phyloP scores from a whole-genome alignment of 2,888 invertebrate genomes.

The Caenorhabditis sp. region DNA sequence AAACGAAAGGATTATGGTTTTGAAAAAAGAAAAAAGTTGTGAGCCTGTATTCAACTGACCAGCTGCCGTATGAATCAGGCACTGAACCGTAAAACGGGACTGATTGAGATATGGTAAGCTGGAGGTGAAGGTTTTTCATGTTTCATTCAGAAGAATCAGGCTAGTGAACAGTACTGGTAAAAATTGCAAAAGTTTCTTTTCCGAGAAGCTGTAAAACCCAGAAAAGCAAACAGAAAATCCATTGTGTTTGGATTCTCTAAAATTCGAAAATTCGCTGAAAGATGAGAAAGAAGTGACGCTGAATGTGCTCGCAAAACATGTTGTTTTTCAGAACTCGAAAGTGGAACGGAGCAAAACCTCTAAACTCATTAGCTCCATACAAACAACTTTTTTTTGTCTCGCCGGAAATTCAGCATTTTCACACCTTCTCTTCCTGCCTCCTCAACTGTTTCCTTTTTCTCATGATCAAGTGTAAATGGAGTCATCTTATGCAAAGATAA shows the following conservation, averaged over 20 bases:
- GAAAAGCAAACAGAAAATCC: background rate
- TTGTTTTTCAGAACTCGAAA: slow-evolving; percentile 20
- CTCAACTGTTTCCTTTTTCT: slow-evolving; percentile 41
- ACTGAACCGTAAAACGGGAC: slow-evolving; percentile 1
- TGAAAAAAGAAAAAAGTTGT: slow-evolving; percentile 10
- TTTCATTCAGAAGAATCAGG: too few relatives aligned
- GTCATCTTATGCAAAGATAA: slow-evolving; percentile 31
- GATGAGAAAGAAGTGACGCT: slow-evolving; percentile 4
- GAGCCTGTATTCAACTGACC: background rate
- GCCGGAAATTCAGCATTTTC: slow-evolving; percentile 7
- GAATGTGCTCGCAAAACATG: slow-evolving; percentile 5
- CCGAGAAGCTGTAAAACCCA: background rate
- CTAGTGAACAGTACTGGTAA: too few relatives aligned
- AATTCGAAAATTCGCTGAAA: slow-evolving; percentile 1
- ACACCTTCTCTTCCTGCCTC: slow-evolving; percentile 25
- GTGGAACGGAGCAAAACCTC: slow-evolving; percentile 4
- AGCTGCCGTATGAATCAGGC: slow-evolving; percentile 11
- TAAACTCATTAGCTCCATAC: slow-evolving; percentile 14
- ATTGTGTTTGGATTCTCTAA: background rate
- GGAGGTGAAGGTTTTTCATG: too few relatives aligned
- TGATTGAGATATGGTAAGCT: too few relatives aligned
- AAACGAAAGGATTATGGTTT: slow-evolving; percentile 26
- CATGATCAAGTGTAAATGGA: slow-evolving; percentile 54
- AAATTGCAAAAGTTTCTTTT: background rate
- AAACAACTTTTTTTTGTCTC: background rate